phyloP scores from a whole-genome alignment of 2,113 vertebrate species.

The Reinhardtius hippoglossoides region DNA sequence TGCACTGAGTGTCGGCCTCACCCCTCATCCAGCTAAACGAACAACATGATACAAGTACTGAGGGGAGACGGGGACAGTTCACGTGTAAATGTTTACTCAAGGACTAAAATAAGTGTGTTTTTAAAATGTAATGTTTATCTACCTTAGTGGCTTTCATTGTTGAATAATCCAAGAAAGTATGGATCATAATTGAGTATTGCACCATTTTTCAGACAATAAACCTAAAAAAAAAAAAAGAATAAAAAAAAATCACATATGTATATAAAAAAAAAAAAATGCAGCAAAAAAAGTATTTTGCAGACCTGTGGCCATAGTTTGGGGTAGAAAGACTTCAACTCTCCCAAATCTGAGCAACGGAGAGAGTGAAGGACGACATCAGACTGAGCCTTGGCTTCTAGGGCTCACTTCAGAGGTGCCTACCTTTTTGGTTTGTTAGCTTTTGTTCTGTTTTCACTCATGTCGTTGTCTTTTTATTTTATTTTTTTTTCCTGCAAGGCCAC shows the following conservation, averaged over 20 bases:
- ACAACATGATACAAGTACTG: slow-evolving; percentile 84
- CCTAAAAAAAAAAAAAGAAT: slow-evolving; percentile 82
- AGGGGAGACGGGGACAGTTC: slow-evolving; percentile 90
- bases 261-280: slow-evolving; percentile 67
- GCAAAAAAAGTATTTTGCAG: slow-evolving; percentile 86
- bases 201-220: slow-evolving; percentile 88
- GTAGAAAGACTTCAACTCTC: slow-evolving; percentile 77
- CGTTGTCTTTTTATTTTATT: slow-evolving; percentile 61
- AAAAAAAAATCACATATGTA: slow-evolving; percentile 71
- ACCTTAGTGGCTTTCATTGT: slow-evolving; percentile 97
- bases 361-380: slow-evolving; percentile 85
- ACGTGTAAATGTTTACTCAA: slow-evolving; percentile 99
- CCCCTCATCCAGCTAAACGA: slow-evolving; percentile 90
- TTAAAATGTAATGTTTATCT: slow-evolving; percentile 92
- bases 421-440: slow-evolving; percentile 83
- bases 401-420: slow-evolving; percentile 93
- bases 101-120: slow-evolving; percentile 91
- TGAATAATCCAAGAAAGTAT: slow-evolving; percentile 91
- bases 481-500: slow-evolving; percentile 78
- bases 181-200: slow-evolving; percentile 91
- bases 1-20: slow-evolving; percentile 94
- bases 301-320: slow-evolving; percentile 91
- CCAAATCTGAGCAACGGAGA: slow-evolving; percentile 69
- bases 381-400: slow-evolving; percentile 85
- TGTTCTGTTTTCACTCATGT: slow-evolving; percentile 56